Evolutionary conservation across 2,797 vertebrate genomes (phyloP).

Genomic region (Sphenodon punctatus): DNA sequence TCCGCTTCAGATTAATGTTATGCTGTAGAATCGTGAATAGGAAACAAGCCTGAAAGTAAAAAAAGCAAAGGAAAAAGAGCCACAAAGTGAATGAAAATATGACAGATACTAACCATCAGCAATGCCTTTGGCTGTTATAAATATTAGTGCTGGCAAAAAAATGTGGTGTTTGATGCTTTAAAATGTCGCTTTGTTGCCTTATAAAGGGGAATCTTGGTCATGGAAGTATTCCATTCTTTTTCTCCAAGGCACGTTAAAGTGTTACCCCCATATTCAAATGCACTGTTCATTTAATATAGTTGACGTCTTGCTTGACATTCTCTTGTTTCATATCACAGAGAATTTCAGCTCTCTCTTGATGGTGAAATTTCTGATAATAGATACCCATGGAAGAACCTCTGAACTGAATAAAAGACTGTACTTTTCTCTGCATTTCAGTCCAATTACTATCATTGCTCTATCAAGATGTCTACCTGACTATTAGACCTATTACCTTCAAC

Average conservation of each 20-base stretch:
- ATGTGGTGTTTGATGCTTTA: constrained; percentile 16
- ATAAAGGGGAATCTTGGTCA: constrained; percentile 29
- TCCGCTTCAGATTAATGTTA: constrained; percentile 1
- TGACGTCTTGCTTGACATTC: constrained; percentile 28
- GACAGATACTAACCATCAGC: neutral
- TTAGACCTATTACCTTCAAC: constrained; percentile 70
- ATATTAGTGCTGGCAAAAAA: constrained; percentile 14
- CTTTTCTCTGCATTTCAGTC: constrained; percentile 63
- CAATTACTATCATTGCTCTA: constrained; percentile 78
- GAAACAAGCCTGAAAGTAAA: neutral
- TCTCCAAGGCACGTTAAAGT: constrained; percentile 26
- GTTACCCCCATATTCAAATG: constrained; percentile 49
- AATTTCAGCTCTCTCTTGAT: constrained; percentile 46
- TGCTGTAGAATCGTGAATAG: constrained; percentile 25
- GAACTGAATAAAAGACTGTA: constrained; percentile 66
- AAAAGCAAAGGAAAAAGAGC: neutral
- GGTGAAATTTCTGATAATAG: constrained; percentile 60
- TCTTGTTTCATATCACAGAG: constrained; percentile 48
- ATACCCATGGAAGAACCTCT: constrained; percentile 46
- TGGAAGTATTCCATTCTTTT: constrained; percentile 44
- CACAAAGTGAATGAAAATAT: neutral
- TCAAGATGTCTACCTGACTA: constrained; percentile 66
- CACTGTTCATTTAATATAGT: constrained; percentile 41
- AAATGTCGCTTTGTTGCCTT: neutral
- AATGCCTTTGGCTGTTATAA: constrained; percentile 21